phyloP scores from a whole-genome alignment of 2,888 invertebrate species.

The Orchestes rusci region DNA sequence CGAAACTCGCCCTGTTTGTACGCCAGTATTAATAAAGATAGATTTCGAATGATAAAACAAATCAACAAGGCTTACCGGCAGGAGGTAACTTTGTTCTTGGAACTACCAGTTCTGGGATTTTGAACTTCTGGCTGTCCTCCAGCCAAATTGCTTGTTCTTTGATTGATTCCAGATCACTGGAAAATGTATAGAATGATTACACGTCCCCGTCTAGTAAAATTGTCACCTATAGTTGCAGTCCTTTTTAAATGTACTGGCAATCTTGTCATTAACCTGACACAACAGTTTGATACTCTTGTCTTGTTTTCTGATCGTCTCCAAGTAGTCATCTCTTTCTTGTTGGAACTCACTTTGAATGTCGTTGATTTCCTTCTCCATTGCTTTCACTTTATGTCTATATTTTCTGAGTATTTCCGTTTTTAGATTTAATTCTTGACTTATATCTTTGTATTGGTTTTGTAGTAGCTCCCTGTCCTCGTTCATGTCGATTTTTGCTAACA shows the following conservation, averaged over 20 bases:
- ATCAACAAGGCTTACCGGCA: conserved; percentile 43
- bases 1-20: conserved; percentile 31
- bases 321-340: conserved; percentile 70
- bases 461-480: conserved; percentile 64
- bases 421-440: conserved; percentile 67
- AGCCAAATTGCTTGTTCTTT: conserved; percentile 65
- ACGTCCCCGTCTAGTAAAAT: neutral
- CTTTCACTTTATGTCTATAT: conserved; percentile 57
- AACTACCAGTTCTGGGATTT: conserved; percentile 59
- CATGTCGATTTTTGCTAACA: conserved; percentile 53
- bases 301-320: conserved; percentile 71
- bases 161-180: conserved; percentile 60
- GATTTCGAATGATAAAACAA: neutral
- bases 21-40: neutral
- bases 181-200: neutral
- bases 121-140: conserved; percentile 65
- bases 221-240: conserved; percentile 64
- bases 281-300: conserved; percentile 62
- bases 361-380: conserved; percentile 62
- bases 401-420: conserved; percentile 61
- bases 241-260: conserved; percentile 60
- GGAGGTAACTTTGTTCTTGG: conserved; percentile 63
- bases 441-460: conserved; percentile 68
- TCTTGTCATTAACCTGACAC: conserved; percentile 57
- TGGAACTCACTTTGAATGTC: conserved; percentile 79